Percentiles rank a stretch among this genome's conserved stretches.
Evolutionary conservation across 2,888 invertebrate genomes (phyloP).

Genomic region (Neria commutata): DNA sequence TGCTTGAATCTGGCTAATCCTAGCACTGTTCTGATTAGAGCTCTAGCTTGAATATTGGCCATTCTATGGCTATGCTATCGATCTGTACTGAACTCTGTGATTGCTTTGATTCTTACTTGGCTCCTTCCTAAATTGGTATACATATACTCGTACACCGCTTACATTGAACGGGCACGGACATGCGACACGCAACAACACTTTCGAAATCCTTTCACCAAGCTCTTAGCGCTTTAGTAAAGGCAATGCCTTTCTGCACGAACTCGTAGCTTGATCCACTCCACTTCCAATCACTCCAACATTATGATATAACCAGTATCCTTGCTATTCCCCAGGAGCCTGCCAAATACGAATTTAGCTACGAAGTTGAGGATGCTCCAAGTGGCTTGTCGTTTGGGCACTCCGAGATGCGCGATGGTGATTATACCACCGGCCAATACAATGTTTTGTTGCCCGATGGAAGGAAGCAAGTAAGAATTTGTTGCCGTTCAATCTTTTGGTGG

Average conservation of each 20-base stretch:
- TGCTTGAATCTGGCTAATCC: slow-evolving; percentile 9
- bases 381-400: slow-evolving; percentile 84
- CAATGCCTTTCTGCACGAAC: too few species aligned
- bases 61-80: neutral
- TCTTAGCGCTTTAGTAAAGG: neutral
- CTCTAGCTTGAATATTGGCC: neutral
- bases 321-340: slow-evolving; percentile 72
- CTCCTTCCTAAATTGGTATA: slow-evolving; percentile 42
- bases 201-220: neutral
- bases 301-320: slow-evolving; percentile 6
- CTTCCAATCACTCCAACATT: slow-evolving; percentile 6
- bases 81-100: neutral
- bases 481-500: neutral
- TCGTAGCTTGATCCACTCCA: neutral
- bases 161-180: slow-evolving; percentile 26
- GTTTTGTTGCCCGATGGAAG: slow-evolving; percentile 85
- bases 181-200: slow-evolving; percentile 18
- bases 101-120: slow-evolving; percentile 38
- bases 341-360: slow-evolving; percentile 85
- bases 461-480: slow-evolving; percentile 68
- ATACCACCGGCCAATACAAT: slow-evolving; percentile 83
- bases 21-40: neutral
- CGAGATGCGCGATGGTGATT: slow-evolving; percentile 82
- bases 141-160: too few species aligned
- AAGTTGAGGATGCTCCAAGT: slow-evolving; percentile 80